These are phyloP conservation scores for Drosophila takahashii DNA, from an alignment of 1,140 invertebrate genomes.

Conservation along the genomic window DNA sequence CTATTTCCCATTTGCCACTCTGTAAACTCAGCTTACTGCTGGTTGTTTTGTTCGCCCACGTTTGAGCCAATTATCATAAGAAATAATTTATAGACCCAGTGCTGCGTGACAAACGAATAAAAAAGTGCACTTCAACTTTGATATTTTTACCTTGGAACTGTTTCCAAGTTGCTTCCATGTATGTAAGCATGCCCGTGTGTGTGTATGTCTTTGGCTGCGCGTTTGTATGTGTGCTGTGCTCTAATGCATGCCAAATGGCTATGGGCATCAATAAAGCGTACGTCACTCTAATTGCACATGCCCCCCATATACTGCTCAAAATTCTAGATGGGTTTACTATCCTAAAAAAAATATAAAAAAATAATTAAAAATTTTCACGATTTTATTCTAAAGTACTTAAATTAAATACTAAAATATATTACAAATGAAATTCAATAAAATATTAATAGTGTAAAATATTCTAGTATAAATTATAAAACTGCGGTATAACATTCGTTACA, in stretches of 20 bases:
- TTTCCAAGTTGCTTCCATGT: slow-evolving; percentile 11
- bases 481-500: no score
- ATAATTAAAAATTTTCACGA: no score
- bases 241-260: slow-evolving; percentile 80
- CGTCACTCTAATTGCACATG: slow-evolving; percentile 78
- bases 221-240: slow-evolving; percentile 36
- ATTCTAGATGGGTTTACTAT: not conserved
- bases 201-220: not conserved
- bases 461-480: no score
- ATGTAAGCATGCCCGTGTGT: slow-evolving; percentile 13
- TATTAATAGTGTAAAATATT: no score
- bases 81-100: slow-evolving; percentile 73
- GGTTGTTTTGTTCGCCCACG: slow-evolving; percentile 57
- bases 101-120: slow-evolving; percentile 58
- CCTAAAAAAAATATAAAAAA: not conserved
- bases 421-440: no score
- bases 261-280: slow-evolving; percentile 78
- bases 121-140: slow-evolving; percentile 79
- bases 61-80: slow-evolving; percentile 75
- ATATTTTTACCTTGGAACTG: slow-evolving; percentile 76
- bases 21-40: slow-evolving; percentile 21
- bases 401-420: no score
- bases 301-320: slow-evolving; percentile 11
- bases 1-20: not conserved
- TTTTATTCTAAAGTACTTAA: no score